Percentiles rank a stretch among this genome's conserved stretches.
These are phyloP conservation scores for Calephelis perditalis DNA, from an alignment of 2,888 invertebrate genomes.

Conservation along the genomic window DNA sequence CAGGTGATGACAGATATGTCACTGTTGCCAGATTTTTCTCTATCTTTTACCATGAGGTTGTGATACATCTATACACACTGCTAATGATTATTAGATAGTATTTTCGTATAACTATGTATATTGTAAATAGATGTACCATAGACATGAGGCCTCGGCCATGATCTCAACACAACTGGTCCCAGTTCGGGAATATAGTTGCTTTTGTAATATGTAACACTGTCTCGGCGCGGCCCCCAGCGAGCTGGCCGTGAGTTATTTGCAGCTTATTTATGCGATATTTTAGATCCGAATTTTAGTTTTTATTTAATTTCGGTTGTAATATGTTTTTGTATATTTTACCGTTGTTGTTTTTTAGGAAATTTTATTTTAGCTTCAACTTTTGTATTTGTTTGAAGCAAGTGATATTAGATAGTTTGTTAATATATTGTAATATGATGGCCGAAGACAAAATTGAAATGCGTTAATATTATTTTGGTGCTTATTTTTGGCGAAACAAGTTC, in stretches of 20 bases:
- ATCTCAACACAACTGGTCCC: conserved; percentile 10
- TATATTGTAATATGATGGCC: conserved; percentile 22
- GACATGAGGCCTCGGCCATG: conserved; percentile 1
- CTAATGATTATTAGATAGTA: background rate
- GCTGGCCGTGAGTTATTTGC: conserved; percentile 1
- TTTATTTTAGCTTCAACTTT: conserved; percentile 62
- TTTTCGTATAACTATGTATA: background rate
- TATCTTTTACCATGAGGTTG: too few relatives aligned
- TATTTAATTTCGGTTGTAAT: conserved; percentile 54
- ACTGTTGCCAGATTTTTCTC: too few relatives aligned
- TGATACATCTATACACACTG: background rate
- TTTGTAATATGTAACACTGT: conserved; percentile 11
- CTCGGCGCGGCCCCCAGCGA: background rate
- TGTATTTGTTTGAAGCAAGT: conserved; percentile 49
- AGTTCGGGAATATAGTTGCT: conserved; percentile 10
- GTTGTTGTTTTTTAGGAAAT: conserved; percentile 66
- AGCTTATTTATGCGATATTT: conserved; percentile 27
- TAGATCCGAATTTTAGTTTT: conserved; percentile 41
- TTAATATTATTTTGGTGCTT: conserved; percentile 13
- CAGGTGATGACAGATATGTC: too few relatives aligned
- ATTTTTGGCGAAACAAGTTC: conserved; percentile 43
- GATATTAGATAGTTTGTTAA: conserved; percentile 67
- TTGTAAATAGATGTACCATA: conserved; percentile 10
- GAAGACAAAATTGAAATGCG: conserved; percentile 14
- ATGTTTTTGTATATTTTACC: conserved; percentile 68